Evolutionary conservation across 1,140 invertebrate genomes (phyloP).

Genomic region (Apis dorsata): DNA sequence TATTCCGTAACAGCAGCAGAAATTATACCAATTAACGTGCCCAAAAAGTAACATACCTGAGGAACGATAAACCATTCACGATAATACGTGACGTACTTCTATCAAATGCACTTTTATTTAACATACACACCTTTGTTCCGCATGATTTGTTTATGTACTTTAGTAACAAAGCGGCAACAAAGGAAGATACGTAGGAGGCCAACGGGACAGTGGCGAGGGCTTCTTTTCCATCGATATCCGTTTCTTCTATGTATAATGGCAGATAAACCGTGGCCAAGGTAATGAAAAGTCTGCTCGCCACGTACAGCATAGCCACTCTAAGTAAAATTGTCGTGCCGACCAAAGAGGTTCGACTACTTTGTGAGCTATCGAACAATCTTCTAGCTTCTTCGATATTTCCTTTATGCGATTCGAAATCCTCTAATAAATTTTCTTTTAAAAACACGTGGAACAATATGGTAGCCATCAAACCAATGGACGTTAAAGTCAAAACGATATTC

Average conservation of each 20-base stretch:
- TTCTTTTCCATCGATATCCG: slow-evolving; percentile 78
- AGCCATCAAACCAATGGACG: slow-evolving; percentile 81
- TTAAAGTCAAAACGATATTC: slow-evolving; percentile 82
- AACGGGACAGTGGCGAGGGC: slow-evolving; percentile 93
- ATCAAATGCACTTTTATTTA: slow-evolving; percentile 78
- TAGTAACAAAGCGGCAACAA: slow-evolving; percentile 88
- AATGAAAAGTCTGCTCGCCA: slow-evolving; percentile 90
- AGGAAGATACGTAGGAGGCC: slow-evolving; percentile 91
- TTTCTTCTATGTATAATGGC: slow-evolving; percentile 91
- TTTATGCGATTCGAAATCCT: slow-evolving; percentile 51
- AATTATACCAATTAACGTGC: slow-evolving; percentile 72
- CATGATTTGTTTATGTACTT: slow-evolving; percentile 84
- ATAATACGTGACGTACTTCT: no score
- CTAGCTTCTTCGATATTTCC: slow-evolving; percentile 45
- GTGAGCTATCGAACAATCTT: slow-evolving; percentile 14
- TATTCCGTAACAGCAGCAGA: slow-evolving; percentile 72
- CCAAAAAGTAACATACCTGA: slow-evolving; percentile 75
- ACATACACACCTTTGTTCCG: slow-evolving; percentile 80
- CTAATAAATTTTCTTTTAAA: slow-evolving; percentile 74
- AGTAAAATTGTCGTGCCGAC: slow-evolving; percentile 68
- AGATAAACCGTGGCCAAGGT: slow-evolving; percentile 93
- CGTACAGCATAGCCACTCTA: slow-evolving; percentile 83
- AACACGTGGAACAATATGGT: slow-evolving; percentile 83
- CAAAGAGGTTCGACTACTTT: slow-evolving; percentile 56
- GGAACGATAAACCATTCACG: background rate